phyloP scores from a whole-genome alignment of 2,113 vertebrate genomes.

The Tylochromis polylepis region DNA sequence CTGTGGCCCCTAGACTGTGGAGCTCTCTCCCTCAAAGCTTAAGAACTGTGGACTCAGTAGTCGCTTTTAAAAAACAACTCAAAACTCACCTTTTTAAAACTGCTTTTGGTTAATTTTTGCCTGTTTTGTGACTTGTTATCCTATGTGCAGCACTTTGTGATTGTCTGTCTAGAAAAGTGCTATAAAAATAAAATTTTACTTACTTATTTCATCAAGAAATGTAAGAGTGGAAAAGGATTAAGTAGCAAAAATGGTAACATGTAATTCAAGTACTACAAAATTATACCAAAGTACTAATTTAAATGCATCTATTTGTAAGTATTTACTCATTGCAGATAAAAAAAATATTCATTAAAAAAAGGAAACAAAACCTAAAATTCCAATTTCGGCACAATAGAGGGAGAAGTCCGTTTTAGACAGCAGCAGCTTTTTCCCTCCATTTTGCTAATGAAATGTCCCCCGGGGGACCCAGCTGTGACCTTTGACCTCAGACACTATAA shows the following conservation, averaged over 20 bases:
- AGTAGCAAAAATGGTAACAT: background rate
- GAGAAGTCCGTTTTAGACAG: conserved; percentile 27
- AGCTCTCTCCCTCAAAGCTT: too few species aligned
- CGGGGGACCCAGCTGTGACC: conserved; percentile 65
- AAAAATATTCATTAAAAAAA: background rate
- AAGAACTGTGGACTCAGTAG: too few species aligned
- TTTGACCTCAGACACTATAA: conserved; percentile 58
- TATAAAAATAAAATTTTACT: too few species aligned
- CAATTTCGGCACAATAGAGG: background rate
- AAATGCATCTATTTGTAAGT: background rate
- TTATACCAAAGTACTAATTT: background rate
- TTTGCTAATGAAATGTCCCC: conserved; percentile 54
- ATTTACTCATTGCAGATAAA: background rate
- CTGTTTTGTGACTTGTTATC: too few species aligned
- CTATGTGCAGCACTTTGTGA: too few species aligned
- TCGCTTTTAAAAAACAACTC: too few species aligned
- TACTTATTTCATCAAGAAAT: background rate
- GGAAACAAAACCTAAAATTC: background rate
- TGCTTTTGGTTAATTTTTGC: too few species aligned
- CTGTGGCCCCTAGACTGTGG: too few species aligned
- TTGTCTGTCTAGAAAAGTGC: too few species aligned
- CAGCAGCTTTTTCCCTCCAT: conserved; percentile 57
- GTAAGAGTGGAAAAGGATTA: background rate
- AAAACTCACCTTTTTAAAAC: too few species aligned
- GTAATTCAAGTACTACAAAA: background rate